Conservation (phyloP, 2,797 vertebrate species). For the Leptodactylus fallax region DNA sequence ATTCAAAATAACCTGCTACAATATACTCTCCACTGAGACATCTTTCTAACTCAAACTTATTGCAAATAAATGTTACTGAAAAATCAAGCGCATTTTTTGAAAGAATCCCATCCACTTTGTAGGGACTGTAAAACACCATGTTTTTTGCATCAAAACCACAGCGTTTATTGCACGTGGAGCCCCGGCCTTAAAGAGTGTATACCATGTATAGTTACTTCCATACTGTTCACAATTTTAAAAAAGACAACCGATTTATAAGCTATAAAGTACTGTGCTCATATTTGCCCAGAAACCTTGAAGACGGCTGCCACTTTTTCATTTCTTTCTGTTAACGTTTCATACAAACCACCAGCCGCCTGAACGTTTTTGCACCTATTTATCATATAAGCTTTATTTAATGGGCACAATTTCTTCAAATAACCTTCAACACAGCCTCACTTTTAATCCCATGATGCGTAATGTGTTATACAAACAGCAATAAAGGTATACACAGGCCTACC, state of each 20-base stretch:
- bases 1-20: too few species aligned
- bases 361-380: constrained; percentile 36
- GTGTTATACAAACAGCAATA: constrained; percentile 55
- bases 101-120: too few species aligned
- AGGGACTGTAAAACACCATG: too few species aligned
- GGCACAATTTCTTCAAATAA: constrained; percentile 24
- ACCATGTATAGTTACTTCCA: background rate
- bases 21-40: too few species aligned
- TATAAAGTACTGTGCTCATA: background rate
- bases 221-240: background rate
- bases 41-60: too few species aligned
- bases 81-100: too few species aligned
- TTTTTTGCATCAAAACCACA: too few species aligned
- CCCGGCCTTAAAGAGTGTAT: background rate
- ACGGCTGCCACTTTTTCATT: constrained; percentile 17
- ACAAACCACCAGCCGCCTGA: constrained; percentile 18
- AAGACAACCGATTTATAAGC: background rate
- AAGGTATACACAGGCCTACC: constrained; percentile 38
- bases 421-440: constrained; percentile 21
- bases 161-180: too few species aligned
- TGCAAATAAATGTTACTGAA: too few species aligned
- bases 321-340: constrained; percentile 14
- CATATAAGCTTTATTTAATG: constrained; percentile 44
- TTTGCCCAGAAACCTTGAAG: background rate
- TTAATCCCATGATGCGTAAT: constrained; percentile 50